Conservation (phyloP, 2,113 vertebrate species). For the Lepidothrix coronata region DNA sequence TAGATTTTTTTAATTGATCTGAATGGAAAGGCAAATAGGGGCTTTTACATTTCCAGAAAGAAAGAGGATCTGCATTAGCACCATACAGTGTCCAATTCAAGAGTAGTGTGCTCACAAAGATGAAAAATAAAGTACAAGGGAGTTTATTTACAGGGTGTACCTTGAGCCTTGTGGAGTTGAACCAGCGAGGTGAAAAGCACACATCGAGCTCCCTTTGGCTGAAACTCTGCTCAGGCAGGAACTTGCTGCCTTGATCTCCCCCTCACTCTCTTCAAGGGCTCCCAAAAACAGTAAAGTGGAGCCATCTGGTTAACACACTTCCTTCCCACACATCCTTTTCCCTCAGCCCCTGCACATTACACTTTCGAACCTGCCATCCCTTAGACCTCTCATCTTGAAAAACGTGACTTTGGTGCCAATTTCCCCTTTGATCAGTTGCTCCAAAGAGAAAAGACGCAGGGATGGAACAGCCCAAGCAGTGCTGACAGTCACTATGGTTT, state of each 20-base stretch:
- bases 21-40: not conserved
- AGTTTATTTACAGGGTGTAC: not conserved
- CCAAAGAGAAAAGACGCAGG: not conserved
- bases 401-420: conserved; percentile 26
- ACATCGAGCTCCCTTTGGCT: not conserved
- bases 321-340: conserved; percentile 38
- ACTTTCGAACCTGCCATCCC: conserved; percentile 31
- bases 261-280: conserved; percentile 20
- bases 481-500: not conserved
- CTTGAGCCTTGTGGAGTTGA: not conserved
- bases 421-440: not conserved
- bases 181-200: not conserved
- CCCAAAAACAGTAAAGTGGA: conserved; percentile 18
- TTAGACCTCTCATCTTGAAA: not conserved
- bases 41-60: not conserved
- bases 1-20: not conserved
- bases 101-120: not conserved
- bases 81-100: not conserved
- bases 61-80: not conserved
- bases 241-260: conserved; percentile 27
- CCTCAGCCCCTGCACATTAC: conserved; percentile 34
- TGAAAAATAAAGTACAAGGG: not conserved
- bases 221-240: conserved; percentile 6
- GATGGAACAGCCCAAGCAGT: not conserved
- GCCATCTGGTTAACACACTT: conserved; percentile 51